A percentile compares a stretch with the other conserved stretches of the same genome.
These are phyloP conservation scores for Epinotia demarniana DNA, from an alignment of 2,888 invertebrate species.

Conservation along the genomic window DNA sequence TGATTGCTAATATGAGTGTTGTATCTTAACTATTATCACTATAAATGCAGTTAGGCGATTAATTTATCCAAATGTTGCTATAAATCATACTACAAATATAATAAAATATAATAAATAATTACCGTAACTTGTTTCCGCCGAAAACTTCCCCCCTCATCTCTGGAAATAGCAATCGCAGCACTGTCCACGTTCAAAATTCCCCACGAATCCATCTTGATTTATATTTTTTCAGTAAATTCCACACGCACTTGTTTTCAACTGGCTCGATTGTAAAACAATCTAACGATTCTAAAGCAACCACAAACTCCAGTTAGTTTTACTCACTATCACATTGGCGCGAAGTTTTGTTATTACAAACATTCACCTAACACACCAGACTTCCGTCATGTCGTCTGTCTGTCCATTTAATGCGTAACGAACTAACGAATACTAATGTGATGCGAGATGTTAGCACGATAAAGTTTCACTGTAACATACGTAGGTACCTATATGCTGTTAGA, in stretches of 20 bases:
- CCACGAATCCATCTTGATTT: slow-evolving; percentile 88
- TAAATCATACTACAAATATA: not conserved
- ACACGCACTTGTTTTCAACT: slow-evolving; percentile 32
- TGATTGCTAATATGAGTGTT: no score
- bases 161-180: slow-evolving; percentile 87
- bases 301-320: slow-evolving; percentile 50
- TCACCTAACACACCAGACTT: slow-evolving; percentile 49
- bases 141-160: slow-evolving; percentile 87
- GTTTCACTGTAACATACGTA: slow-evolving; percentile 59
- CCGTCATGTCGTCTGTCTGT: slow-evolving; percentile 58
- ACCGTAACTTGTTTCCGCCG: slow-evolving; percentile 75
- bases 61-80: no score
- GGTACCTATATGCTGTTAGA: slow-evolving; percentile 62
- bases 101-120: slow-evolving; percentile 41
- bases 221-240: slow-evolving; percentile 12
- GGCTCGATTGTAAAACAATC: slow-evolving; percentile 5
- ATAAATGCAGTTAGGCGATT: no score
- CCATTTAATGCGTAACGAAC: slow-evolving; percentile 53
- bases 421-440: slow-evolving; percentile 58
- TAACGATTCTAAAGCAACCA: slow-evolving; percentile 2
- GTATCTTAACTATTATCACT: not conserved
- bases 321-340: slow-evolving; percentile 63
- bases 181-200: slow-evolving; percentile 87
- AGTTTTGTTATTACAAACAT: slow-evolving; percentile 53
- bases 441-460: slow-evolving; percentile 55